phyloP scores from a whole-genome alignment of 2,113 vertebrate species.

The Percopsis transmontana region DNA sequence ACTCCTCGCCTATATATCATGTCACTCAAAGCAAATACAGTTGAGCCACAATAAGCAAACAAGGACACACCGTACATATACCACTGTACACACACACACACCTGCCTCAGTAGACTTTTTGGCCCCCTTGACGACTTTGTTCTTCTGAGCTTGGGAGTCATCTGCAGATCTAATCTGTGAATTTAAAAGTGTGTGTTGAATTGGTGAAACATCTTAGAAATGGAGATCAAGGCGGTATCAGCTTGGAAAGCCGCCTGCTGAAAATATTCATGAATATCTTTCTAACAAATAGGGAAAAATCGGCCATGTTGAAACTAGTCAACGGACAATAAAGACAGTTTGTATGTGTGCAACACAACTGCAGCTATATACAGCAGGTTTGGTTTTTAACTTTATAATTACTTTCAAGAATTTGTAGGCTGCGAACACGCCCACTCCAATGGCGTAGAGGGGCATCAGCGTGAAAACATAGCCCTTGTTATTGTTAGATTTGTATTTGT shows the following conservation, averaged over 20 bases:
- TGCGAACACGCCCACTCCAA: slow-evolving; percentile 88
- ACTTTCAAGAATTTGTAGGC: slow-evolving; percentile 90
- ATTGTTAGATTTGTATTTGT: slow-evolving; percentile 79
- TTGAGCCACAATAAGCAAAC: slow-evolving; percentile 10
- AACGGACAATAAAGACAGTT: background rate
- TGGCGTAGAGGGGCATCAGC: slow-evolving; percentile 87
- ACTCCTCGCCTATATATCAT: background rate
- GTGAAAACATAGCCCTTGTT: slow-evolving; percentile 87
- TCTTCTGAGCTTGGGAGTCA: slow-evolving; percentile 72
- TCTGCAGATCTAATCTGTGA: slow-evolving; percentile 84
- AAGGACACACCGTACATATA: background rate
- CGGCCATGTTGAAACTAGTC: too few relatives aligned
- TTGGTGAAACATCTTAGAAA: too few relatives aligned
- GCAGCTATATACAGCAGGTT: background rate
- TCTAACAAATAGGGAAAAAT: too few relatives aligned
- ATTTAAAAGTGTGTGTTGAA: too few relatives aligned
- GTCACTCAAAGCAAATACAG: background rate
- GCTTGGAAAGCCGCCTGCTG: too few relatives aligned
- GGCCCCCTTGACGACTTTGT: slow-evolving; percentile 75
- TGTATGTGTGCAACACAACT: background rate
- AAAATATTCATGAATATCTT: too few relatives aligned
- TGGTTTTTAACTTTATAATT: background rate
- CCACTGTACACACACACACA: slow-evolving; percentile 45
- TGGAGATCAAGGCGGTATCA: too few relatives aligned
- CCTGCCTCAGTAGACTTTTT: slow-evolving; percentile 85